Evolutionary conservation across 2,797 vertebrate genomes (phyloP), one percentile per base, ranked within the genome.

Genomic region (Clamator glandarius): DNA sequence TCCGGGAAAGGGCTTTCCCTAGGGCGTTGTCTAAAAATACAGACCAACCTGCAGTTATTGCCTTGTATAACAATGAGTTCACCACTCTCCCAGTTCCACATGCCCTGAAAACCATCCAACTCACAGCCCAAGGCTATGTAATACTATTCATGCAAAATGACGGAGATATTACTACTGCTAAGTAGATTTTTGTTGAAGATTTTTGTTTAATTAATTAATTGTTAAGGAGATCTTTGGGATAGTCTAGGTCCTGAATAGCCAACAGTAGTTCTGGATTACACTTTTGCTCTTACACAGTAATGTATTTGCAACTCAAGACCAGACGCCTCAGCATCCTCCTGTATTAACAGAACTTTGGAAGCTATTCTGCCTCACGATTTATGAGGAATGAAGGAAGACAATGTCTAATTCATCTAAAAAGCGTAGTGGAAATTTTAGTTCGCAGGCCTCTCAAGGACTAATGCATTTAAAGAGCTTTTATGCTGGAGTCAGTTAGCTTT

Each of bases 401-500:
- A 91, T 50, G 58, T 52, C 89, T 97, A 97, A 97, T 97, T 97
- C 79, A 63, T 87, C 94, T 97, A 92, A 95, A 97, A 97, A 95
- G 93, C 84, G 90, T 54, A 52, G 58, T 52, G 80, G 77, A 59
- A 78, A 50, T 67, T 95, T 97, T 79, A 79, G 89, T 95, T 89
- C 96, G 85, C 93, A 94, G 92, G 76, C 94, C 88, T 96, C 94
- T 97, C 92, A 95, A 89, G 86, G 96, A 50, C 95, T 97, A 98
- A 98, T 95, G 94, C 89, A 96, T 96, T 98, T 98, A 97, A 92
- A 92, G 94, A 94, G 97, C 97, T 98, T 97, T 98, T 97, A 97
- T 96, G 92, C 83, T 97, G 96, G 97, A 98, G 97, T 96, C 97
- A 96, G 97, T 87, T 96, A 95, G 94, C 90, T 95, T 95, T 96